A percentile compares a stretch with the other conserved stretches of the same genome.
phyloP scores from a whole-genome alignment of 2,113 vertebrate species.

The Origma solitaria region DNA sequence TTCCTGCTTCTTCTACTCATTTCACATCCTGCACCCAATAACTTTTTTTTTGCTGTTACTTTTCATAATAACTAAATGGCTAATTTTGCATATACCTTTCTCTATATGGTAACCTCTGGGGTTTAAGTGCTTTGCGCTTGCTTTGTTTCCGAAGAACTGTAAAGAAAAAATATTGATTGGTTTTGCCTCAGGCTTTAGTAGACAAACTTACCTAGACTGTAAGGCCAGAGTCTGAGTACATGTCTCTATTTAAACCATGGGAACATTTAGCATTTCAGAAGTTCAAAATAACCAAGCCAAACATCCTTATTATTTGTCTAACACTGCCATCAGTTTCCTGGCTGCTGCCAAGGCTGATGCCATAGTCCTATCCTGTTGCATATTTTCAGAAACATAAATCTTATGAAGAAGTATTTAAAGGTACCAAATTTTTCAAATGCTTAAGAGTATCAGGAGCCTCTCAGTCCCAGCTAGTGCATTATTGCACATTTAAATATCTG shows the following conservation, averaged over 20 bases:
- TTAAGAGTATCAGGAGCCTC: not conserved
- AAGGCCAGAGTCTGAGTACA: not conserved
- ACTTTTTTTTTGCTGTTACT: not conserved
- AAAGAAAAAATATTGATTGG: not conserved
- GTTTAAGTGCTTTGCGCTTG: rapidly evolving
- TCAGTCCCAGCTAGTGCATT: not conserved
- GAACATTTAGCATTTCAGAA: not conserved
- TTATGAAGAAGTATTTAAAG: not conserved
- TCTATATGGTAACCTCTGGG: not conserved
- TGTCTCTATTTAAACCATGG: not conserved
- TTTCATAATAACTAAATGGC: not conserved
- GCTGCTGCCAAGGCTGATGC: not conserved
- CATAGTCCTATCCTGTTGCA: not conserved
- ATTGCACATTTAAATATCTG: not conserved
- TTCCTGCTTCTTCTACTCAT: not conserved
- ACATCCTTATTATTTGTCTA: not conserved
- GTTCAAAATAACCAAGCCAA: not conserved
- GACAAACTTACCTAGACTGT: not conserved
- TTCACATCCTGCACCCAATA: not conserved
- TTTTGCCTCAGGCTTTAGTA: not conserved
- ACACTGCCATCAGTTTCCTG: not conserved
- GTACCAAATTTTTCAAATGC: not conserved
- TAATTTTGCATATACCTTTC: not conserved
- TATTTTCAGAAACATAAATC: not conserved
- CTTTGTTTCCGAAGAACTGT: not conserved